Evolutionary conservation across 2,888 invertebrate species (phyloP).

Genomic region (Archaeoteleia sp.): DNA sequence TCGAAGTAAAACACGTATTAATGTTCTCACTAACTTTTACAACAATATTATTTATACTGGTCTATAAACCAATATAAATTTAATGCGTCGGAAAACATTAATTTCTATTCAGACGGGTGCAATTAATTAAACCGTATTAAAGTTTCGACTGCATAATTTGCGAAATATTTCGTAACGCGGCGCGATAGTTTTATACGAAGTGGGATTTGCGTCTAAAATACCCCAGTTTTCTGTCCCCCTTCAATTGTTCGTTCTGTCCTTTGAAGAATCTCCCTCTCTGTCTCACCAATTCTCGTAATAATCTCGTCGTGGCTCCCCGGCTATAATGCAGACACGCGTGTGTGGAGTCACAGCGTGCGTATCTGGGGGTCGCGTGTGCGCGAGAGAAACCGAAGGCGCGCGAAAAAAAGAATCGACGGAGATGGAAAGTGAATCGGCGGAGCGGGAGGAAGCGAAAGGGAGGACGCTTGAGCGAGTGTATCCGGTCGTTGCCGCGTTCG

Average conservation of each 20-base stretch:
- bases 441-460: slow-evolving; percentile 40
- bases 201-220: too few relatives aligned
- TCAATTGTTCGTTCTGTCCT: too few relatives aligned
- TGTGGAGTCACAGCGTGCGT: slow-evolving; percentile 49
- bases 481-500: slow-evolving; percentile 73
- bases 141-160: too few relatives aligned
- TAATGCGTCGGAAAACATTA: too few relatives aligned
- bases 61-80: too few relatives aligned
- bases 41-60: too few relatives aligned
- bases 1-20: too few relatives aligned
- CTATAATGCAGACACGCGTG: slow-evolving; percentile 53
- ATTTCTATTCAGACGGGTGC: too few relatives aligned
- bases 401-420: slow-evolving; percentile 38
- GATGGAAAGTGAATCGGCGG: slow-evolving; percentile 48
- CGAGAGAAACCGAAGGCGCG: slow-evolving; percentile 22
- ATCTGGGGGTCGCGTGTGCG: slow-evolving; percentile 39
- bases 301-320: slow-evolving; percentile 48
- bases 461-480: slow-evolving; percentile 63
- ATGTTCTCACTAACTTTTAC: too few relatives aligned
- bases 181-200: too few relatives aligned
- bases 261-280: slow-evolving; percentile 38
- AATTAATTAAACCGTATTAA: too few relatives aligned
- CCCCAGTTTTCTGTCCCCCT: too few relatives aligned
- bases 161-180: slow-evolving; percentile 51
- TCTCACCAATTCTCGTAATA: slow-evolving; percentile 29